Percentiles rank a stretch among this genome's conserved stretches.
phyloP scores from a whole-genome alignment of 2,797 vertebrate genomes.

The Sylvilagus floridanus region DNA sequence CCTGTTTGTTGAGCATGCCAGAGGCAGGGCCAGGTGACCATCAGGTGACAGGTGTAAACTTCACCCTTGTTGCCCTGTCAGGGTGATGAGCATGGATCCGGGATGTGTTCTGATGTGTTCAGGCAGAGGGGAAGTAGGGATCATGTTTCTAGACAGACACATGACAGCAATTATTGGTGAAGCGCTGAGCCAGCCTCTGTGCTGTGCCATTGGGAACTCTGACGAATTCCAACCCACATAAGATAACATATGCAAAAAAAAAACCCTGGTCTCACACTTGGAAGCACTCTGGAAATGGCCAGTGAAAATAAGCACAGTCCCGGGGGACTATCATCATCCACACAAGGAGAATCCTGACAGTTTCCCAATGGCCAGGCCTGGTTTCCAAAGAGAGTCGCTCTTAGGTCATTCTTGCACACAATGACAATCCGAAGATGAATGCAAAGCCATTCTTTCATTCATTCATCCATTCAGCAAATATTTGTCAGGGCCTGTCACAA shows the following conservation, averaged over 20 bases:
- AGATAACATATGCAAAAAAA: neutral
- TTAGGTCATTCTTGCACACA: neutral
- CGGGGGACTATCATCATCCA: neutral
- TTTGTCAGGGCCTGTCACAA: conserved; percentile 31
- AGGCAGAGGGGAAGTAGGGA: conserved; percentile 1
- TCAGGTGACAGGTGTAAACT: neutral
- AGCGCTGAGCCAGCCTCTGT: neutral
- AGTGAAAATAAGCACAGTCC: conserved; percentile 45
- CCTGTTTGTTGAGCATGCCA: conserved; percentile 50
- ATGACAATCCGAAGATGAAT: conserved; percentile 39
- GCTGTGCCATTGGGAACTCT: neutral
- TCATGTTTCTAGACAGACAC: neutral
- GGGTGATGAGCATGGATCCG: neutral
- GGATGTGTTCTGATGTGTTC: neutral
- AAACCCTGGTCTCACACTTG: neutral
- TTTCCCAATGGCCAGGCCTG: conserved; percentile 34
- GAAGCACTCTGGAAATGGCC: conserved; percentile 13
- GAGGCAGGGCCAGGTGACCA: conserved; percentile 25
- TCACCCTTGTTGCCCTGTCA: neutral
- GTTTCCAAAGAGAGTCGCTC: neutral
- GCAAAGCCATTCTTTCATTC: conserved; percentile 27
- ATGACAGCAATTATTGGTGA: neutral
- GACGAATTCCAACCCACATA: neutral
- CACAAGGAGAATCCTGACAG: neutral
- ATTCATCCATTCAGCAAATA: conserved; percentile 9